Percentiles rank a stretch among this genome's conserved stretches.
phyloP scores from a whole-genome alignment of 2,797 vertebrate genomes.

The Sternotherus odoratus region DNA sequence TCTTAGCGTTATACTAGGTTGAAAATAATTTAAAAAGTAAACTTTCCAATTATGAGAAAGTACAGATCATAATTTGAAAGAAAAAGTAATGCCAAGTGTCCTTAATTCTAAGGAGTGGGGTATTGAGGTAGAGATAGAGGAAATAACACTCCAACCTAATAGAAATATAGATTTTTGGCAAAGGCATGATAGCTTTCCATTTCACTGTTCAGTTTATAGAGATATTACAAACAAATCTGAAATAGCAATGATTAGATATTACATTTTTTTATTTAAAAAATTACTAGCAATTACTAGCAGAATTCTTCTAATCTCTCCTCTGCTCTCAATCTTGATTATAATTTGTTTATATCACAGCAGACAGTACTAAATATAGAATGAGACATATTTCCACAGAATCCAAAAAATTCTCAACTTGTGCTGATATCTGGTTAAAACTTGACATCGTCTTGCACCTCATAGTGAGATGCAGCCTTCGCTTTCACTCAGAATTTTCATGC shows the following conservation, averaged over 20 bases:
- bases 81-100: background rate
- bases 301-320: background rate
- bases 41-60: background rate
- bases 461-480: background rate
- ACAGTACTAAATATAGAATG: background rate
- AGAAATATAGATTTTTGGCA: background rate
- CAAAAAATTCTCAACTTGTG: background rate
- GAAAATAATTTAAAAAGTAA: background rate
- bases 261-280: background rate
- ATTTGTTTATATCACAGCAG: rapidly evolving
- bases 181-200: background rate
- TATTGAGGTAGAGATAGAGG: background rate
- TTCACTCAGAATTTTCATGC: background rate
- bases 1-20: no score
- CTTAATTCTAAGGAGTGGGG: background rate
- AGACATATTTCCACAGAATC: background rate
- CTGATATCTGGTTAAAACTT: background rate
- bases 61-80: background rate
- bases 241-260: background rate
- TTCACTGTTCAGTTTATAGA: background rate
- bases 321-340: no score
- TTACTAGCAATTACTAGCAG: background rate
- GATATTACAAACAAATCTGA: background rate
- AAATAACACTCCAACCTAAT: no score
- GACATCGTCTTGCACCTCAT: background rate